Evolutionary conservation across 2,888 invertebrate species (phyloP), one percentile per base, ranked within the genome.

Genomic region (Conistra vaccinii): DNA sequence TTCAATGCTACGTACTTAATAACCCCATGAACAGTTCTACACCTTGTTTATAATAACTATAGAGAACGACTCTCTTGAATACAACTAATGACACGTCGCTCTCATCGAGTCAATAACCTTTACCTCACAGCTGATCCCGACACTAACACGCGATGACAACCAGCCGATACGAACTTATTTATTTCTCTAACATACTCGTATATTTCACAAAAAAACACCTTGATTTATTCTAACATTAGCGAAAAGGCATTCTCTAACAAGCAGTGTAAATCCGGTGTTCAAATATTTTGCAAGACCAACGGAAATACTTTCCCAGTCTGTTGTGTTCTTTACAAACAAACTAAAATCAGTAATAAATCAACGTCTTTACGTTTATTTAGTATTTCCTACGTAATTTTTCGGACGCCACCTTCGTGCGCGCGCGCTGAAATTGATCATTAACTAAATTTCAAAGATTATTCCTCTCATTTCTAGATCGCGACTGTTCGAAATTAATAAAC

Each of bases 401-500:
- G 81, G 85, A 73, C 80, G 76, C 77, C 85, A 86, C 88, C 89
- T 88, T 79, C 71, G 86, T 88, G 63, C 63, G 77, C 72, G 66
- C 70, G 69, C 72, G 62, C 80, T 87, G 77, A 87, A 87, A 88
- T 85, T 88, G 88, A 88, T 90, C 90, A 90, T 92, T 90, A 91
- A 90, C 89, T 87, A 87, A 87, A 86, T 88, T 89, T 88, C 89
- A 90, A 90, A 90, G 89, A 90, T 91, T 89, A 91, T 88, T 88
- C 84, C 88, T 87, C 89, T 89, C 86, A 86, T 87, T 90, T 87
- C 87, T 89, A 90, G 89, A 90, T 90, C 89, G 66, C 83, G 83
- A 81, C 76, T 85, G 87, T 83, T 85, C 76, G 72, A 81, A 77
- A 88, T 88, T 84, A 85, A 89, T 89, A 80, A 83, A 80, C 63